These are phyloP conservation scores for Acanthococcus lagerstroemiae DNA, from an alignment of 2,888 invertebrate genomes.

Conservation along the genomic window DNA sequence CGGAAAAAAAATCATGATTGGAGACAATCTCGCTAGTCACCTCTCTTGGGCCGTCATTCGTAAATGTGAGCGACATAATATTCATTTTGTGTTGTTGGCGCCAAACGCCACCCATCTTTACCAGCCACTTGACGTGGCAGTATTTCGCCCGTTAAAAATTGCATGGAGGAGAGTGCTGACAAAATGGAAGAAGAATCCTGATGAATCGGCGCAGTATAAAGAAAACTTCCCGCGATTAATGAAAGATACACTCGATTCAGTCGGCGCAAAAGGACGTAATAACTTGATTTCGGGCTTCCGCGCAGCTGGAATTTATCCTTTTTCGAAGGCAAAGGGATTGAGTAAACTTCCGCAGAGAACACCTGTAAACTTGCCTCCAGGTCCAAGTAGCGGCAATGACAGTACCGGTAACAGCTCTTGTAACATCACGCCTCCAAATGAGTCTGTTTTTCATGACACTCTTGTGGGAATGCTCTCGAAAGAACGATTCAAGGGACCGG, in stretches of 20 bases:
- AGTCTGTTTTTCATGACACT: background rate
- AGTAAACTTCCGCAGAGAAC: no score
- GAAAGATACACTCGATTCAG: background rate
- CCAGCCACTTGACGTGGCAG: conserved; percentile 22
- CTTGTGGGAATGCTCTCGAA: background rate
- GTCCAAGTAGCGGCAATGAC: no score
- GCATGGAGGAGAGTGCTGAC: background rate
- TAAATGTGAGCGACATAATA: conserved; percentile 3
- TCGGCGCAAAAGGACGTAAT: background rate
- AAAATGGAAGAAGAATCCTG: background rate
- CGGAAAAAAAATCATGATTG: conserved; percentile 18
- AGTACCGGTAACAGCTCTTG: background rate
- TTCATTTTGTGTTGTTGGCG: conserved; percentile 3
- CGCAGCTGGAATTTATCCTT: background rate
- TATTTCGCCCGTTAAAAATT: conserved; percentile 9
- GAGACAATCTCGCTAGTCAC: conserved; percentile 15
- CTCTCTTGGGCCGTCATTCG: conserved; percentile 1
- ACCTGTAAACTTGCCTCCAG: no score
- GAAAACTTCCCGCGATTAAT: background rate
- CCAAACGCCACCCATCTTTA: conserved; percentile 12
- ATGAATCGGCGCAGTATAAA: no score
- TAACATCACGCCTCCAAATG: background rate
- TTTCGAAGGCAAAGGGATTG: background rate
- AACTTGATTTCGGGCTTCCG: background rate
- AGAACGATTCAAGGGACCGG: background rate